phyloP scores from a whole-genome alignment of 92 coral and sea anemone species.

The Meandrina meandrites region DNA sequence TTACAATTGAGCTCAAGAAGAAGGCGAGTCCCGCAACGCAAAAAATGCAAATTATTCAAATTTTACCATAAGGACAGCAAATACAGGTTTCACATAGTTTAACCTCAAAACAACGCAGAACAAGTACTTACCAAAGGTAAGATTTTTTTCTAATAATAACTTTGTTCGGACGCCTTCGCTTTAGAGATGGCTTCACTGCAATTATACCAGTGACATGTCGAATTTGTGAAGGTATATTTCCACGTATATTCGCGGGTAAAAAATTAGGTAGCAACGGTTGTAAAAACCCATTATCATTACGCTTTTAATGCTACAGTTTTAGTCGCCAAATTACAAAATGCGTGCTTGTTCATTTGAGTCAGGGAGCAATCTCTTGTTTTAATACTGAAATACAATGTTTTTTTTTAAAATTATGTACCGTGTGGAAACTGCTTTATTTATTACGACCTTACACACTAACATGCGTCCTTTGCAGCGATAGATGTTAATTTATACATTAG shows the following conservation, averaged over 20 bases:
- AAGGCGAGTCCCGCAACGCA: neutral
- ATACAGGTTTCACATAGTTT: too few relatives aligned
- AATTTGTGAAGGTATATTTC: neutral
- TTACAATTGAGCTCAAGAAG: neutral
- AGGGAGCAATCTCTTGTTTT: neutral
- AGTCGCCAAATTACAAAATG: neutral
- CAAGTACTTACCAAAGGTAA: neutral
- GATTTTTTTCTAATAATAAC: neutral
- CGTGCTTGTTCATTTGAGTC: neutral
- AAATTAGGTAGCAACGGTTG: neutral
- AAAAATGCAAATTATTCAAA: slow-evolving; percentile 1
- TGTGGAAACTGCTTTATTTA: too few relatives aligned
- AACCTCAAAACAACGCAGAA: neutral
- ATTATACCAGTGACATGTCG: too few relatives aligned
- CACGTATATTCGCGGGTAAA: too few relatives aligned
- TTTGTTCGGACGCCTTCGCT: neutral
- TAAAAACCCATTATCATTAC: neutral
- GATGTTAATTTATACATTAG: neutral
- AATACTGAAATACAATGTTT: neutral
- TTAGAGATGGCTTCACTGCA: neutral
- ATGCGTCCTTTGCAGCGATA: neutral
- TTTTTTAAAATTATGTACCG: too few relatives aligned
- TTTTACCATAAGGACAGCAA: neutral
- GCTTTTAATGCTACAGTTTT: neutral
- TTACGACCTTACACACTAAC: neutral